phyloP scores from a whole-genome alignment of 1,140 invertebrate genomes.

The Tenebrio molitor region DNA sequence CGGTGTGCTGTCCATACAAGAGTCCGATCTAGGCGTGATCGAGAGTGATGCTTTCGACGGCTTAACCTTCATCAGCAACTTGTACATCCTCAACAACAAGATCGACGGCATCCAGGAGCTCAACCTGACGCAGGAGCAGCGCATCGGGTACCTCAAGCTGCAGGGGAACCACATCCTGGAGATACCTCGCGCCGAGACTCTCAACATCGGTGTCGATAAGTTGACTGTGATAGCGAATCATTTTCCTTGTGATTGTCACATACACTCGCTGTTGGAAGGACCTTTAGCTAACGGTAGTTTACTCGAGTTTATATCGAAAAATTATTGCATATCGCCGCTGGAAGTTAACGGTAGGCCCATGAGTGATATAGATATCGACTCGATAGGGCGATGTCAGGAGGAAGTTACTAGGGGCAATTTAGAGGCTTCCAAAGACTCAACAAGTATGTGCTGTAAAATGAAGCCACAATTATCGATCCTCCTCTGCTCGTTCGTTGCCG shows the following conservation, averaged over 20 bases:
- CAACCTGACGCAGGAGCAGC: slow-evolving; percentile 76
- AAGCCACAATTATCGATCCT: slow-evolving; percentile 42
- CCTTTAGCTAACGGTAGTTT: slow-evolving; percentile 77
- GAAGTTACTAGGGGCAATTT: slow-evolving; percentile 76
- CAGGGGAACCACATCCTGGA: slow-evolving; percentile 87
- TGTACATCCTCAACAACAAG: slow-evolving; percentile 87
- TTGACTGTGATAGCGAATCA: slow-evolving; percentile 81
- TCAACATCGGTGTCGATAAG: slow-evolving; percentile 76
- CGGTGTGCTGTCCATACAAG: slow-evolving; percentile 79
- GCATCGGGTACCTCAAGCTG: slow-evolving; percentile 77
- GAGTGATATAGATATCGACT: slow-evolving; percentile 77
- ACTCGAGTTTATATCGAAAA: slow-evolving; percentile 79
- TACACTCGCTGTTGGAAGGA: slow-evolving; percentile 80
- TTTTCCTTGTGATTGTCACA: slow-evolving; percentile 87
- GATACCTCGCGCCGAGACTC: slow-evolving; percentile 75
- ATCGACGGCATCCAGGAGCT: slow-evolving; percentile 84
- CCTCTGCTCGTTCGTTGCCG: slow-evolving; percentile 35
- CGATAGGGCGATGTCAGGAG: slow-evolving; percentile 77
- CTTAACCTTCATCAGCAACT: slow-evolving; percentile 74
- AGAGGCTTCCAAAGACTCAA: slow-evolving; percentile 64
- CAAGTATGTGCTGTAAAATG: slow-evolving; percentile 41
- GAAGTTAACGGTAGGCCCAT: slow-evolving; percentile 83
- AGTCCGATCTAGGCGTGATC: slow-evolving; percentile 83
- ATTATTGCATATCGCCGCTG: slow-evolving; percentile 87
- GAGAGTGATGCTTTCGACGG: slow-evolving; percentile 80